Conservation (phyloP, 2,113 vertebrate genomes). For the Oxygymnocypris stewartii region DNA sequence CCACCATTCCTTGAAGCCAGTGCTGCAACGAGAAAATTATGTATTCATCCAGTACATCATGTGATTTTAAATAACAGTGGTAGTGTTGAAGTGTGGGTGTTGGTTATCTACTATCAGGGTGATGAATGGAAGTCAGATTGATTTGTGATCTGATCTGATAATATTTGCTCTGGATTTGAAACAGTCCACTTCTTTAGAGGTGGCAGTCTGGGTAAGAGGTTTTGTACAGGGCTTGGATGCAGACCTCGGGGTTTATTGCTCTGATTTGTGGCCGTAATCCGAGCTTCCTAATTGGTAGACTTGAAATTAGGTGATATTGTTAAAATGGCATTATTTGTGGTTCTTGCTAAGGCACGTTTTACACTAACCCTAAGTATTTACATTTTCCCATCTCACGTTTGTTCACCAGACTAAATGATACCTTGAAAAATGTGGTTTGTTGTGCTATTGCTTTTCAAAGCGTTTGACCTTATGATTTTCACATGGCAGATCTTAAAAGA, state of each 20-base stretch:
- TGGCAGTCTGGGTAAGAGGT: slow-evolving; percentile 14
- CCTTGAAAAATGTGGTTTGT: background rate
- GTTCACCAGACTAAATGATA: background rate
- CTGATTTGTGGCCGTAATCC: slow-evolving; percentile 16
- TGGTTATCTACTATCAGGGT: slow-evolving; percentile 44
- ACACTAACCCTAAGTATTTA: slow-evolving; percentile 4
- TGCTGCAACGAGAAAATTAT: slow-evolving; percentile 18
- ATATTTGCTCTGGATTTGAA: slow-evolving; percentile 58
- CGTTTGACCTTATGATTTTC: background rate
- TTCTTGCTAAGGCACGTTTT: background rate
- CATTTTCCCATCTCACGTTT: background rate
- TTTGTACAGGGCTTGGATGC: background rate
- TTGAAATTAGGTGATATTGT: slow-evolving; percentile 19
- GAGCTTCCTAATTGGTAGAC: slow-evolving; percentile 15
- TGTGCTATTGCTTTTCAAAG: background rate
- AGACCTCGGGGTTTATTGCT: slow-evolving; percentile 29
- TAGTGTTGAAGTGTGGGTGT: slow-evolving; percentile 19
- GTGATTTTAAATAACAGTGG: slow-evolving; percentile 44
- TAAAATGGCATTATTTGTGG: slow-evolving; percentile 14
- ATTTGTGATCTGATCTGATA: slow-evolving; percentile 53
- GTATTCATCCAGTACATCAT: slow-evolving; percentile 51
- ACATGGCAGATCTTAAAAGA: background rate
- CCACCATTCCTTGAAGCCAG: background rate
- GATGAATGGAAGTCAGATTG: slow-evolving; percentile 50
- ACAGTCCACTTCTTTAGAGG: slow-evolving; percentile 24